These are phyloP conservation scores for Monomorium pharaonis DNA, from an alignment of 1,140 invertebrate genomes.

Conservation along the genomic window DNA sequence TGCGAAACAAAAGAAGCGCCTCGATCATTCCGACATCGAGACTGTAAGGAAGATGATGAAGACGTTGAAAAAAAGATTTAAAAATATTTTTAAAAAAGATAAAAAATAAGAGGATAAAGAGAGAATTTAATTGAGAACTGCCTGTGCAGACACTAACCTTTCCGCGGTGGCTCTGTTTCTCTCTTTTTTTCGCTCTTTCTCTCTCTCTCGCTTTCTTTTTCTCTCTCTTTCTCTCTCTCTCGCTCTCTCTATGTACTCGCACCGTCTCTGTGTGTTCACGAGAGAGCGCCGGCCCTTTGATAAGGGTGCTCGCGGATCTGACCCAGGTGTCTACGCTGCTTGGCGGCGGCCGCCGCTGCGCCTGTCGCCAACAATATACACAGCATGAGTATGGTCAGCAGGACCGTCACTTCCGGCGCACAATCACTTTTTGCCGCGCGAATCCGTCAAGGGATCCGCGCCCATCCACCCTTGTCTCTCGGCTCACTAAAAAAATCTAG, in stretches of 20 bases:
- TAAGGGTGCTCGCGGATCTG: conserved; percentile 96
- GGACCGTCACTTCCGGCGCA: conserved; percentile 1
- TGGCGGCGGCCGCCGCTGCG: conserved; percentile 90
- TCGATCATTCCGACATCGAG: background rate
- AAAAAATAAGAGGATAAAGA: conserved; percentile 63
- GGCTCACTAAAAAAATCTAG: conserved; percentile 32
- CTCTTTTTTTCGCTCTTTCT: conserved; percentile 60
- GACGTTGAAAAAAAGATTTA: background rate
- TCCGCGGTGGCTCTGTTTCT: conserved; percentile 75
- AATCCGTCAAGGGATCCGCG: background rate
- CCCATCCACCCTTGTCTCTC: background rate
- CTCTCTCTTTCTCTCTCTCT: conserved; percentile 9
- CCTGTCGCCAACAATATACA: conserved; percentile 85
- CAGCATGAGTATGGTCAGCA: conserved; percentile 71
- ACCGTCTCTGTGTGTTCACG: conserved; percentile 85
- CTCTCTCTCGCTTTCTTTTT: conserved; percentile 18
- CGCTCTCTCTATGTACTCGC: conserved; percentile 43
- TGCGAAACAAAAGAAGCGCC: background rate
- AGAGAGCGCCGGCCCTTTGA: conserved; percentile 94
- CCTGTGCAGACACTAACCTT: conserved; percentile 83
- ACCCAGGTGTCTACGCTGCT: conserved; percentile 91
- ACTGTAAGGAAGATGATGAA: conserved; percentile 21
- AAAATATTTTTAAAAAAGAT: background rate
- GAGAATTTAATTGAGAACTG: conserved; percentile 74
- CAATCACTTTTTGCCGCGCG: background rate